Conservation (phyloP, 2,888 invertebrate species). For the Lasioglossum oenotherae region DNA sequence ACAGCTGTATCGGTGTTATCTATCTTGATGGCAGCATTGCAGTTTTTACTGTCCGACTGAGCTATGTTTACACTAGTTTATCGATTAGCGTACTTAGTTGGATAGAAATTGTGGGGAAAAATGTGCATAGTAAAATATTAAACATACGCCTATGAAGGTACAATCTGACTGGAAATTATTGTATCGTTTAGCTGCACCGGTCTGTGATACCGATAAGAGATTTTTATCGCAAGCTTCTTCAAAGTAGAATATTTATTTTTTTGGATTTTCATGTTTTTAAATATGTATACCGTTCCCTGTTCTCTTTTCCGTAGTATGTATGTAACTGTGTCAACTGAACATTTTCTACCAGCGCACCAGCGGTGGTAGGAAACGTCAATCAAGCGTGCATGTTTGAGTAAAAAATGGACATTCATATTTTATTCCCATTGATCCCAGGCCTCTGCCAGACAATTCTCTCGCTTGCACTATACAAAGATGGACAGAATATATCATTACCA, state of each 20-base stretch:
- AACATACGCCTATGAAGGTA: slow-evolving; percentile 57
- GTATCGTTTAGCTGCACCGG: not conserved
- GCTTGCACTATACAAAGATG: not conserved
- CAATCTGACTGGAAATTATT: slow-evolving; percentile 54
- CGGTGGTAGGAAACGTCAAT: not conserved
- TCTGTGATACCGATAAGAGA: not conserved
- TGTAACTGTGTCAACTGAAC: not conserved
- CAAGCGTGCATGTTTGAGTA: not conserved
- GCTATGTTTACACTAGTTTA: not conserved
- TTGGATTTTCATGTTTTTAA: not conserved
- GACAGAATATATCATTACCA: not conserved
- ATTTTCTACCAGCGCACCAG: not conserved
- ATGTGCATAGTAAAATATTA: slow-evolving; percentile 18
- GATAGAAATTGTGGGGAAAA: not conserved
- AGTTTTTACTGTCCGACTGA: not conserved
- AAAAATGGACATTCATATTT: slow-evolving; percentile 40
- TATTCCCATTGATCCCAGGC: slow-evolving; percentile 35
- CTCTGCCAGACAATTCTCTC: not conserved
- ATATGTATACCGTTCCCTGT: not conserved
- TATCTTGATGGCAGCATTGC: too few relatives aligned
- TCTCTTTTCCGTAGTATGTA: not conserved
- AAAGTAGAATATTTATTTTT: not conserved
- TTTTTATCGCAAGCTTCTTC: not conserved
- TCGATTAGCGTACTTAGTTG: not conserved
- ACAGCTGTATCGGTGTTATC: not conserved